Evolutionary conservation across 2,888 invertebrate genomes (phyloP).

Genomic region (Antitype chi): DNA sequence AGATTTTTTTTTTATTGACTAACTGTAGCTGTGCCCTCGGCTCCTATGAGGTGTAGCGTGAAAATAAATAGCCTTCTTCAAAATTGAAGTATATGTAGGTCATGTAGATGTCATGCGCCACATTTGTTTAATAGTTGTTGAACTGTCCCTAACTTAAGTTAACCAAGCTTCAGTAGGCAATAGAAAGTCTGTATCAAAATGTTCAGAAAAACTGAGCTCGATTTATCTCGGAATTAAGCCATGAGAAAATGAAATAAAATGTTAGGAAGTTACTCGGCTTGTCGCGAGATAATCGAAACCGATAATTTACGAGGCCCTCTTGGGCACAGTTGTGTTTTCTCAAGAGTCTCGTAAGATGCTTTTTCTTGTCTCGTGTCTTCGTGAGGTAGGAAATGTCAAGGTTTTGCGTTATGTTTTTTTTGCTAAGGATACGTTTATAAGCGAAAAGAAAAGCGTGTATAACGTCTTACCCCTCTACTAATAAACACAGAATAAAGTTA

Average conservation of each 20-base stretch:
- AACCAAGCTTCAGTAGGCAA: background rate
- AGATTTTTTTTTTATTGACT: background rate
- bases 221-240: slow-evolving; percentile 28
- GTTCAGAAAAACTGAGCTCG: background rate
- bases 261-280: slow-evolving; percentile 14
- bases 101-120: too few species aligned
- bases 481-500: too few species aligned
- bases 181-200: background rate
- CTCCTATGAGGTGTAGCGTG: too few species aligned
- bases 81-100: too few species aligned
- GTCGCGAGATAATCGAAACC: slow-evolving; percentile 40
- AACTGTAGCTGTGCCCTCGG: too few species aligned
- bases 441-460: too few species aligned
- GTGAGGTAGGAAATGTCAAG: slow-evolving; percentile 6
- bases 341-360: slow-evolving; percentile 27
- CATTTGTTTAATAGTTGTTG: background rate
- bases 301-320: slow-evolving; percentile 32
- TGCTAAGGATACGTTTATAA: background rate
- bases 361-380: slow-evolving; percentile 14
- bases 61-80: too few species aligned
- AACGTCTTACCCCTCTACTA: too few species aligned
- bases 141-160: background rate
- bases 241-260: slow-evolving; percentile 37
- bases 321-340: slow-evolving; percentile 12
- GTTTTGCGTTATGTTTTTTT: background rate